Conservation (phyloP, 2,797 vertebrate species). For the Delichon dasypus region DNA sequence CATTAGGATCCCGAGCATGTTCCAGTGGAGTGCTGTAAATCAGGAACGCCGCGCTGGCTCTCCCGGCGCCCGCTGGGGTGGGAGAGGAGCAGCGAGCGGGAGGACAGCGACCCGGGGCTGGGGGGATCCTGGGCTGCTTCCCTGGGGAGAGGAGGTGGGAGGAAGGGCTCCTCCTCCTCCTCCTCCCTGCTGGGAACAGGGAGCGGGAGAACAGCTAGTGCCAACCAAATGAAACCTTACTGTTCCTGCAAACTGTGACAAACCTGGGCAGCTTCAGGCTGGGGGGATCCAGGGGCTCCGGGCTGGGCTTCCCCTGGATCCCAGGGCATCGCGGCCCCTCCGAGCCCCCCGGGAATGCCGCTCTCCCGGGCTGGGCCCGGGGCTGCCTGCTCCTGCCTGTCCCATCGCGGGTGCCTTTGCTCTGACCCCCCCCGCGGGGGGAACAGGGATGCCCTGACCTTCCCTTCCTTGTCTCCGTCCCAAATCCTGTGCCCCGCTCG, state of each 20-base stretch:
- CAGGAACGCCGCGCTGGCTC: background rate
- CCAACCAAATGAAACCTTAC: background rate
- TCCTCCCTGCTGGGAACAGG: background rate
- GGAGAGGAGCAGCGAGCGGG: background rate
- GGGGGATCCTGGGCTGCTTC: background rate
- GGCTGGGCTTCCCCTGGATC: background rate
- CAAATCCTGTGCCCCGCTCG: background rate
- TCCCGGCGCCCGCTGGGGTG: background rate
- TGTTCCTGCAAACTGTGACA: conserved; percentile 6
- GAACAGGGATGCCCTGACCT: background rate
- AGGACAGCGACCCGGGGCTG: background rate
- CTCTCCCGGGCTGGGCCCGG: background rate
- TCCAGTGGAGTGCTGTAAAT: conserved; percentile 28
- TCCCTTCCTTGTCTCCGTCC: background rate
- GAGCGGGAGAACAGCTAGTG: background rate
- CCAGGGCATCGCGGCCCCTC: background rate
- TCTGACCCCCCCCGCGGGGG: background rate
- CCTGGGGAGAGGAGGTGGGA: background rate
- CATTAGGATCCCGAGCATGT: background rate
- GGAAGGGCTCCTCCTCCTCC: background rate
- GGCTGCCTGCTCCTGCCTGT: background rate
- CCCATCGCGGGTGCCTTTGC: background rate
- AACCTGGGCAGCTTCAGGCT: background rate
- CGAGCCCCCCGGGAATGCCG: background rate
- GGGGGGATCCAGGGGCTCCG: background rate